Conservation (phyloP, 2,888 invertebrate genomes). For the Ornithoptera priamus region DNA sequence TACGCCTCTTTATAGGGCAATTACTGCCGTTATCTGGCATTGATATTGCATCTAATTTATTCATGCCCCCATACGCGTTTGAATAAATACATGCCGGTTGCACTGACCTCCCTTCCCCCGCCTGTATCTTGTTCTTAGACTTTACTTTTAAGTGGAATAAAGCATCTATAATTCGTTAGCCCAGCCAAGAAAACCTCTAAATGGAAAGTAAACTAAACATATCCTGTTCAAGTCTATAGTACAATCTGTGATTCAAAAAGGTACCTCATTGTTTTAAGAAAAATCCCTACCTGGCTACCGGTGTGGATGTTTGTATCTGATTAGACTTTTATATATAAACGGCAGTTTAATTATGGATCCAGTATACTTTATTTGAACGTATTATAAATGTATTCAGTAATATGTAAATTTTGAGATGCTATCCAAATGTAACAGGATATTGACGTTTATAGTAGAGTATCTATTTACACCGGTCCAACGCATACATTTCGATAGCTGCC, state of each 20-base stretch:
- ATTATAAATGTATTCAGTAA: constrained; percentile 47
- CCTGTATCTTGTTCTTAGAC: constrained; percentile 43
- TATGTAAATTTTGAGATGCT: constrained; percentile 42
- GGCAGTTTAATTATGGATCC: constrained; percentile 31
- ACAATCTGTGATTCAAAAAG: constrained; percentile 38
- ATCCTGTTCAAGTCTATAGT: constrained; percentile 41
- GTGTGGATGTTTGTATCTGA: not conserved
- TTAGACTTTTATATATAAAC: not conserved
- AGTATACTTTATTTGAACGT: constrained; percentile 54
- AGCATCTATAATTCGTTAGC: constrained; percentile 45
- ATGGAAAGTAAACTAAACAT: constrained; percentile 39
- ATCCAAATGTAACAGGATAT: constrained; percentile 55
- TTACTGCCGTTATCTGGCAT: constrained; percentile 77
- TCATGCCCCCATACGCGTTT: constrained; percentile 60
- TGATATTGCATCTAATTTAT: constrained; percentile 77
- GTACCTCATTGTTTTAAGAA: constrained; percentile 39
- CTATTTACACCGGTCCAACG: constrained; percentile 46
- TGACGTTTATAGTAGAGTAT: constrained; percentile 51
- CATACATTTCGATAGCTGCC: constrained; percentile 40
- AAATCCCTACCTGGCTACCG: not conserved
- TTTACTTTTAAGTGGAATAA: constrained; percentile 51
- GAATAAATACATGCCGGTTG: constrained; percentile 65
- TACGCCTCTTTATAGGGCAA: constrained; percentile 76
- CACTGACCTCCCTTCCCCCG: constrained; percentile 46
- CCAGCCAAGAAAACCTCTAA: constrained; percentile 38